These are phyloP conservation scores for Iselma pallidipennis DNA, from an alignment of 2,888 invertebrate species.

Conservation along the genomic window DNA sequence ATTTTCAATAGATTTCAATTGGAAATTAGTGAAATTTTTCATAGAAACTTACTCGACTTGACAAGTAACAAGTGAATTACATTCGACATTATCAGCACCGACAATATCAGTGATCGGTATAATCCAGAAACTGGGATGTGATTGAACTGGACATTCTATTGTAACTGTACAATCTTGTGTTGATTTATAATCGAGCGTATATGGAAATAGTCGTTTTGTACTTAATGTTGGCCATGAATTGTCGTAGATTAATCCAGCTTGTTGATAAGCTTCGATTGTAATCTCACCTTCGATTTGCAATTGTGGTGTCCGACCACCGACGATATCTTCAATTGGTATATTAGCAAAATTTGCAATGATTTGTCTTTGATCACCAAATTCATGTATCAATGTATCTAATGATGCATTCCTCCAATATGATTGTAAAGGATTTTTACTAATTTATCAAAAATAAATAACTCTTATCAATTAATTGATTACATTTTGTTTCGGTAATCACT, in stretches of 20 bases:
- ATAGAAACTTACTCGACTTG: constrained; percentile 53
- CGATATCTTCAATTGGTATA: constrained; percentile 45
- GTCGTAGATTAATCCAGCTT: constrained; percentile 63
- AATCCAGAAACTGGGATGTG: constrained; percentile 67
- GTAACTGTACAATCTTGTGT: constrained; percentile 61
- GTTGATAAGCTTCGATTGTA: constrained; percentile 62
- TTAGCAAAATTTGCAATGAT: constrained; percentile 50
- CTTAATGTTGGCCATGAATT: constrained; percentile 63
- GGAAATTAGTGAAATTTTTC: constrained; percentile 8
- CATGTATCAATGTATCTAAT: constrained; percentile 40
- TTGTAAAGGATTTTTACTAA: constrained; percentile 36
- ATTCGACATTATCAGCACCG: constrained; percentile 57
- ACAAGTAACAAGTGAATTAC: constrained; percentile 64
- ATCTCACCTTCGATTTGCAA: constrained; percentile 62
- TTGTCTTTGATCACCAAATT: constrained; percentile 50
- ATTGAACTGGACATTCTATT: constrained; percentile 62
- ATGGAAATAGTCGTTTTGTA: constrained; percentile 66
- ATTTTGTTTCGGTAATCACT: constrained; percentile 26
- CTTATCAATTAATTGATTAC: not conserved
- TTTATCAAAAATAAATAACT: not conserved
- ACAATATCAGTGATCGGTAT: constrained; percentile 65
- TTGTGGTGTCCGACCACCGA: constrained; percentile 60
- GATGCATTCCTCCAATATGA: constrained; percentile 49
- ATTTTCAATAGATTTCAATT: constrained; percentile 29
- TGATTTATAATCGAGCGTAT: constrained; percentile 66